phyloP scores from a whole-genome alignment of 2,113 vertebrate genomes.

The Cricetomys ansorgei region DNA sequence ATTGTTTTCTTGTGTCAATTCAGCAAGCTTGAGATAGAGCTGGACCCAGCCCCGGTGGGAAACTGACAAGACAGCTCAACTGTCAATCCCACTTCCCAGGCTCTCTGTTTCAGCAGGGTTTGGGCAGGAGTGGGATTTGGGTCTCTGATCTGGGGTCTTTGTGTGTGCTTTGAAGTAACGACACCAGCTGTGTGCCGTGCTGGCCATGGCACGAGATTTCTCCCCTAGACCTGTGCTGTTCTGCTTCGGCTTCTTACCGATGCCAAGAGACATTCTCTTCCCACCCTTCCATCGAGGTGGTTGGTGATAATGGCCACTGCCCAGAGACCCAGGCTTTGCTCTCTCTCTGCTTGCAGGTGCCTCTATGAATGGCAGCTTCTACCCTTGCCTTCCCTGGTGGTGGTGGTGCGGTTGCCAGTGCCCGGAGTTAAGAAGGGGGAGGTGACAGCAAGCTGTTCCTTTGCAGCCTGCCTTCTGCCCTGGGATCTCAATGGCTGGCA shows the following conservation, averaged over 20 bases:
- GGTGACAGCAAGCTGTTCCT: slow-evolving; percentile 63
- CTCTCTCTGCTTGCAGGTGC: neutral
- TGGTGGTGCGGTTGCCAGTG: neutral
- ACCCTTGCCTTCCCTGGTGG: neutral
- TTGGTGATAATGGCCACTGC: neutral
- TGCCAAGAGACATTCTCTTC: neutral
- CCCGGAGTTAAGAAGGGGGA: neutral
- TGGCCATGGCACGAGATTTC: neutral
- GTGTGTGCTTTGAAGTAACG: neutral
- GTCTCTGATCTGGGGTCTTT: neutral
- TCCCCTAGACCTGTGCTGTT: neutral
- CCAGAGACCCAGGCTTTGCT: neutral
- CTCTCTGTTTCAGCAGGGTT: neutral
- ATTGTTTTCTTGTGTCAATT: slow-evolving; percentile 19
- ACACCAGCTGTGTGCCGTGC: rapidly evolving
- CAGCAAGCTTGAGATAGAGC: neutral
- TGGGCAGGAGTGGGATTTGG: neutral
- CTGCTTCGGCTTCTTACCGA: neutral
- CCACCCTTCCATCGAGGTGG: neutral
- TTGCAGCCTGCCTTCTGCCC: slow-evolving; percentile 57
- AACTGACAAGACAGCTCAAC: neutral
- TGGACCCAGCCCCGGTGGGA: neutral
- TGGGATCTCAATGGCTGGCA: slow-evolving; percentile 4
- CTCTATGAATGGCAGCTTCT: neutral
- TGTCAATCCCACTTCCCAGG: neutral